Evolutionary conservation across 2,888 invertebrate genomes (phyloP).

Genomic region (Drosophila villosipedis): DNA sequence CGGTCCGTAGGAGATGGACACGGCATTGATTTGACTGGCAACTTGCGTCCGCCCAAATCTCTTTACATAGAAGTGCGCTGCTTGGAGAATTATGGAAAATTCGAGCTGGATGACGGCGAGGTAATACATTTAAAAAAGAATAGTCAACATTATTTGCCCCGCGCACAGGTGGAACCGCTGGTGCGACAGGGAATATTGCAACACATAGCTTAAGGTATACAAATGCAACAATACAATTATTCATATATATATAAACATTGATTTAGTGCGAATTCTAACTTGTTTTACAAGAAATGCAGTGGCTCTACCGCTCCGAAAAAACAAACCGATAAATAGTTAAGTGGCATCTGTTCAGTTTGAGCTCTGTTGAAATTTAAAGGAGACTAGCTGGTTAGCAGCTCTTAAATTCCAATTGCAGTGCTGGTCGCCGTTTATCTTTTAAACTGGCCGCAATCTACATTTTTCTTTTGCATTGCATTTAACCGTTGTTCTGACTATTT

Average conservation of each 20-base stretch:
- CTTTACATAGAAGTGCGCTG: slow-evolving; percentile 97
- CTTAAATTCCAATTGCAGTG: background rate
- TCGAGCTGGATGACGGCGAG: slow-evolving; percentile 97
- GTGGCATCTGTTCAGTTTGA: background rate
- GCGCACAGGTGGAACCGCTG: slow-evolving; percentile 94
- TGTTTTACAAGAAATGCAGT: background rate
- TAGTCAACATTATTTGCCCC: slow-evolving; percentile 95
- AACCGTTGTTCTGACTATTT: background rate
- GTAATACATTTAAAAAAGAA: slow-evolving; percentile 94
- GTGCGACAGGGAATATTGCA: slow-evolving; percentile 95
- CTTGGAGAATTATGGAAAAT: slow-evolving; percentile 95
- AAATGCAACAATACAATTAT: slow-evolving; percentile 24
- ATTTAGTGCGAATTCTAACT: background rate
- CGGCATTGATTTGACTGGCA: slow-evolving; percentile 94
- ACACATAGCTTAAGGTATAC: slow-evolving; percentile 57
- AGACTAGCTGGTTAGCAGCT: too few relatives aligned
- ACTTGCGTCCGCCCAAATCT: slow-evolving; percentile 95
- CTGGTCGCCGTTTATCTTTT: background rate
- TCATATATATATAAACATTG: background rate
- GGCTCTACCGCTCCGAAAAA: background rate
- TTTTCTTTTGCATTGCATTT: background rate
- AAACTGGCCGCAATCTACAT: background rate
- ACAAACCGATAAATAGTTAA: background rate
- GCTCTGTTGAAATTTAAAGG: background rate
- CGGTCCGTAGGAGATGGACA: slow-evolving; percentile 92